phyloP scores from a whole-genome alignment of 1,140 invertebrate genomes.

The Lethrus apterus region DNA sequence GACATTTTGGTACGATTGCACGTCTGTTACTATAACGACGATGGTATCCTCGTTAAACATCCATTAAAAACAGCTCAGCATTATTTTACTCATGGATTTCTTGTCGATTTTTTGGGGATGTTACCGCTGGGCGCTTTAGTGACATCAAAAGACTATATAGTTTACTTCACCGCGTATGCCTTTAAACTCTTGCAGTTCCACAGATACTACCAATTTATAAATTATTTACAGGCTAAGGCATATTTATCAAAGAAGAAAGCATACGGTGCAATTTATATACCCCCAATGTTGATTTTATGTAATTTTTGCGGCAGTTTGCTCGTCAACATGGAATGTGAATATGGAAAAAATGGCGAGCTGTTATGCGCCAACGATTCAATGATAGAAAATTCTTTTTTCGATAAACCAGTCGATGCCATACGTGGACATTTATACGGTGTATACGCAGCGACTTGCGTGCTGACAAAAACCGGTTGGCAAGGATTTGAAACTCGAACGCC shows the following conservation, averaged over 20 bases:
- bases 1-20: constrained; percentile 32
- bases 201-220: constrained; percentile 1
- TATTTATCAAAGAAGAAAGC: not conserved
- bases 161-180: not conserved
- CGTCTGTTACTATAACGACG: constrained; percentile 41
- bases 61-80: constrained; percentile 39
- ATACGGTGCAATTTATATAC: not conserved
- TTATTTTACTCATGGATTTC: constrained; percentile 38
- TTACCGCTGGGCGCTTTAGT: constrained; percentile 9
- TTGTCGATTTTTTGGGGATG: constrained; percentile 34
- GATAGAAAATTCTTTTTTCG: not conserved
- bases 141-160: not conserved
- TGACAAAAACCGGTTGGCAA: constrained; percentile 4
- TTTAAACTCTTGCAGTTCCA: constrained; percentile 9
- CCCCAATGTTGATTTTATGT: not conserved
- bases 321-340: not conserved
- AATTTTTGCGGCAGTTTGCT: constrained; percentile 4
- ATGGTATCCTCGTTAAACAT: constrained; percentile 40
- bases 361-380: not conserved
- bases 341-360: constrained; percentile 3
- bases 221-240: constrained; percentile 2
- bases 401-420: not conserved
- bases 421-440: constrained; percentile 2
- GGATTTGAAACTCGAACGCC: not conserved
- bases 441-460: not conserved